phyloP scores from a whole-genome alignment of 2,113 vertebrate genomes.

The Maccullochella peelii region DNA sequence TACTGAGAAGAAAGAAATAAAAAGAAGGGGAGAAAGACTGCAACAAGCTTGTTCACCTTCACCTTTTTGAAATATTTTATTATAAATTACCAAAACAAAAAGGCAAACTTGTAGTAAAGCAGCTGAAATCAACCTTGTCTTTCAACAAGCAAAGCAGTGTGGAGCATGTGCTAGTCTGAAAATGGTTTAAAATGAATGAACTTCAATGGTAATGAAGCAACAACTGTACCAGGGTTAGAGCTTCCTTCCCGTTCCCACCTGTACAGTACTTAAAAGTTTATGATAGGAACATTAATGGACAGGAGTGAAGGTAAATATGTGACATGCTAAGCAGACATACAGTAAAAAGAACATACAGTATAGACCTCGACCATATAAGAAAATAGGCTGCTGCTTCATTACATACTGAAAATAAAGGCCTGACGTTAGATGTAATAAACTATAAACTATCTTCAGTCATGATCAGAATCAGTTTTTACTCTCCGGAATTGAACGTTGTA shows the following conservation, averaged over 20 bases:
- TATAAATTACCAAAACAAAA: conserved; percentile 64
- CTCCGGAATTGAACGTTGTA: not conserved
- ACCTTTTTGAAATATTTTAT: conserved; percentile 60
- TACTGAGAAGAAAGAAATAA: not conserved
- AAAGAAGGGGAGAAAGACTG: not conserved
- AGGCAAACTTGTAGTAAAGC: conserved; percentile 9
- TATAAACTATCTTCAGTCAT: not conserved
- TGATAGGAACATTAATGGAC: not conserved
- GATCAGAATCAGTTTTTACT: not conserved
- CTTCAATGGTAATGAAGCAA: not conserved
- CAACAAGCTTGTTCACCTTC: not conserved
- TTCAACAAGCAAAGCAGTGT: not conserved
- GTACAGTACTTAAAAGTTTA: not conserved
- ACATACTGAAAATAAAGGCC: not conserved
- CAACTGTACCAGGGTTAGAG: not conserved
- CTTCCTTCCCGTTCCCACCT: not conserved
- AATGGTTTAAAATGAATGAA: conserved; percentile 11
- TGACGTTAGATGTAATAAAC: not conserved
- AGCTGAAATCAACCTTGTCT: conserved; percentile 61
- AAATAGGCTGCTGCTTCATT: not conserved
- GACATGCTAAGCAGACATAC: not conserved
- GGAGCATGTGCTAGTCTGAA: not conserved
- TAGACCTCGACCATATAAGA: not conserved
- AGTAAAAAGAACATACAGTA: conserved; percentile 17
- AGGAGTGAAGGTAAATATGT: not conserved